Percentiles rank a stretch among this genome's conserved stretches.
phyloP scores from a whole-genome alignment of 2,888 invertebrate species.

The Melanostoma scalare region DNA sequence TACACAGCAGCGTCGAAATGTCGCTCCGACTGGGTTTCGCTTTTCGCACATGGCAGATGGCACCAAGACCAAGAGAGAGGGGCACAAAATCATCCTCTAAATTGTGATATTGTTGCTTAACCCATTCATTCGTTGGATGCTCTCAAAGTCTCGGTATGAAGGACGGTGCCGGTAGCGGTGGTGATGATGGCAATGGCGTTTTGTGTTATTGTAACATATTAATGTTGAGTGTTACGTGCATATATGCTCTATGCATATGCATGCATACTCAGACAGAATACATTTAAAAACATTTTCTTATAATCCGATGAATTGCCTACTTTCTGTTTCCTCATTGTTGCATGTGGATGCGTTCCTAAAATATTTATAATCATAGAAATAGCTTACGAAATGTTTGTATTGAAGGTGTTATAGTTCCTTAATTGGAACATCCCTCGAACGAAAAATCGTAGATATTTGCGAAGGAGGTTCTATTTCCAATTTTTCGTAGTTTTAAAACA shows the following conservation, averaged over 20 bases:
- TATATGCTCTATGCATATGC: neutral
- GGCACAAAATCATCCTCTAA: conserved; percentile 45
- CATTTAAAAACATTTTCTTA: conserved; percentile 57
- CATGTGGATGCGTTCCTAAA: neutral
- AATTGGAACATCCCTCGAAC: too few species aligned
- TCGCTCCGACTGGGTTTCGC: conserved; percentile 36
- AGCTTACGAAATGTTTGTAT: too few species aligned
- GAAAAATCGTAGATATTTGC: too few species aligned
- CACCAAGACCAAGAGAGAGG: conserved; percentile 9
- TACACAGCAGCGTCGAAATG: conserved; percentile 49
- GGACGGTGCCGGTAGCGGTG: conserved; percentile 23
- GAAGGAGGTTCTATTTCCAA: too few species aligned
- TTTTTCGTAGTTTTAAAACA: too few species aligned
- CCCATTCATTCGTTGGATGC: conserved; percentile 36
- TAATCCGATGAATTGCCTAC: conserved; percentile 40
- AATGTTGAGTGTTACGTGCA: conserved; percentile 35
- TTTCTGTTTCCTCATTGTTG: conserved; percentile 7
- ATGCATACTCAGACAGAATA: conserved; percentile 5
- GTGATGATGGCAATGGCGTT: conserved; percentile 27
- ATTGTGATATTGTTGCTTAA: conserved; percentile 46
- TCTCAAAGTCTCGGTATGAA: conserved; percentile 23
- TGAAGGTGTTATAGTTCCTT: too few species aligned
- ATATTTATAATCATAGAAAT: conserved; percentile 6
- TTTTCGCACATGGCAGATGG: conserved; percentile 44
- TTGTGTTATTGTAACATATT: conserved; percentile 23